These are phyloP conservation scores for Venturia canescens DNA, from an alignment of 1,140 invertebrate genomes.

Conservation along the genomic window DNA sequence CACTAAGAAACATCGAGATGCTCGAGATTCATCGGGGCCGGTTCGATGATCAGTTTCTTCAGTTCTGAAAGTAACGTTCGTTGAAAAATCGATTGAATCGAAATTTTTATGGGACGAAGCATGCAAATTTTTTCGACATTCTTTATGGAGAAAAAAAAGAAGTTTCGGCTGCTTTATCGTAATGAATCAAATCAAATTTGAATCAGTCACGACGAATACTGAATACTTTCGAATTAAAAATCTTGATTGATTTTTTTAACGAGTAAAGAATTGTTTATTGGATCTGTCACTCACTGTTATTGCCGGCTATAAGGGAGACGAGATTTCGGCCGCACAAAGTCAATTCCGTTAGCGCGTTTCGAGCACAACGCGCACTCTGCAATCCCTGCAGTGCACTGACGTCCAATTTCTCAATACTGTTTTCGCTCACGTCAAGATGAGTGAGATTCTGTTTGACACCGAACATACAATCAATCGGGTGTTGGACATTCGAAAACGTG, in stretches of 20 bases:
- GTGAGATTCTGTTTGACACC: conserved; percentile 79
- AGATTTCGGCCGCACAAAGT: conserved; percentile 83
- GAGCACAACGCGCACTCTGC: conserved; percentile 84
- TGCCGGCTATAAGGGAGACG: conserved; percentile 83
- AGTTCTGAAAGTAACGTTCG: conserved; percentile 84
- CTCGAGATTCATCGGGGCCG: conserved; percentile 82
- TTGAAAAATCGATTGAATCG: no score
- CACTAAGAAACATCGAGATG: conserved; percentile 87
- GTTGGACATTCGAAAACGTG: conserved; percentile 3
- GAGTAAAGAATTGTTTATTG: background rate
- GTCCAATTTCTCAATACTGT: conserved; percentile 86
- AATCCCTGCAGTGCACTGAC: conserved; percentile 83
- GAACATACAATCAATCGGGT: conserved; percentile 8
- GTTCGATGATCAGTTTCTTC: conserved; percentile 81
- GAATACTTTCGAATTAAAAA: no score
- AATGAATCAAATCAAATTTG: no score
- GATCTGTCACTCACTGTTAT: conserved; percentile 82
- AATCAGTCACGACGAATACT: no score
- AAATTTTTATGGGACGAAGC: no score
- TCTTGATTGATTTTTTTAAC: no score
- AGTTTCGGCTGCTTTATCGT: no score
- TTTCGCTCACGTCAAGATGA: conserved; percentile 88
- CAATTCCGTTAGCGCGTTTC: conserved; percentile 83
- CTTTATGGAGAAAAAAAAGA: no score
- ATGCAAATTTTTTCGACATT: no score